Evolutionary conservation across 2,797 vertebrate species (phyloP), one percentile per base, ranked within the genome.

Genomic region (Salmo trutta): DNA sequence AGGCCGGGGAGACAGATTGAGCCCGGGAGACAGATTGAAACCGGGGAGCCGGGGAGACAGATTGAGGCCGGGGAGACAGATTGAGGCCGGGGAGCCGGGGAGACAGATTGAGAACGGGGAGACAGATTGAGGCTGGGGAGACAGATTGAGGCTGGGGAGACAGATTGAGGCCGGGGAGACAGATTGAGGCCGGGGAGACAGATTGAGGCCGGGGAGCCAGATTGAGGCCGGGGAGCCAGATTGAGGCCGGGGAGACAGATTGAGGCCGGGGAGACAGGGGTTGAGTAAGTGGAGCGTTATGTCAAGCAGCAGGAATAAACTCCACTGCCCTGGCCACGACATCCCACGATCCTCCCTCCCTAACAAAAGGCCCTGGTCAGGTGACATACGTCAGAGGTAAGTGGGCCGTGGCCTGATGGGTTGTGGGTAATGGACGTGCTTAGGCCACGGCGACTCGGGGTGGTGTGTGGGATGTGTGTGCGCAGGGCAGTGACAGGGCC

Each of bases 291-390:
- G 69, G 71, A 77, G 56, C 7, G n/a, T n/a, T 62, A 62, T 56
- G 76, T 82, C 31, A 83, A 73, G 62, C 74, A 78, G 64, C 71
- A 56, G 10, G n/a, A 29, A 66, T 52, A 75, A 41, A 54, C 64
- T 29, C 19, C 47, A 8, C 21, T 5, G 36, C n/a, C 6, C n/a
- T 47, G 41, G 41, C 8, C 8, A 47, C 2, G 41, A 47, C 41
- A 10, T 47, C 41, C 41, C 41, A 8, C 8, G 1, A 19, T 0
- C 19, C 19, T 59, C n/a, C n/a, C n/a, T 8, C 6, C 19, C 7
- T n/a, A 62, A 47, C 41, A 47, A 47, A 12, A 62, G n/a, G n/a
- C 56, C 56, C 56, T 59, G 19, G 54, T 19, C 19, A 62, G 56
- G n/a, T 19, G 56, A 19, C 56, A 54, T 53, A 68, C 36, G 59